Evolutionary conservation across 1,140 invertebrate species (phyloP), one percentile per base, ranked within the genome.

Genomic region (Danaus melanippus): DNA sequence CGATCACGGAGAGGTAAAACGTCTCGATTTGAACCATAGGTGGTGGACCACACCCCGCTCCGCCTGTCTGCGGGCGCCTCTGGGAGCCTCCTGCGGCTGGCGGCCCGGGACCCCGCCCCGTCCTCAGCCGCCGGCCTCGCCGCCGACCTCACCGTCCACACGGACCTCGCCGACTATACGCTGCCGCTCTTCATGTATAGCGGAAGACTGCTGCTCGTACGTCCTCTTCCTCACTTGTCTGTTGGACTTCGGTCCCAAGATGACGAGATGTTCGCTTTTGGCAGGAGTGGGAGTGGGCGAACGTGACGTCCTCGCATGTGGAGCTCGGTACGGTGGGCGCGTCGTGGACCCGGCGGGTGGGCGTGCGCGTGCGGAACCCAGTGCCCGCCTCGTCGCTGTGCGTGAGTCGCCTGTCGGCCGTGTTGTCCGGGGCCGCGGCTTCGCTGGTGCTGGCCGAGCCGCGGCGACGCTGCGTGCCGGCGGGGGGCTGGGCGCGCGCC

Each of bases 271-370:
- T 39, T 40, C 46, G 9, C 7, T 48, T 32, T 10, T 9, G 1
- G 12, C 62, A 78, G 78, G 76, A 81, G 55, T 81, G 78, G 78
- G 72, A 81, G 52, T 79, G 78, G 78, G 66, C 69, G 21, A 52
- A 58, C 53, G 64, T 55, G 32, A 11, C 53, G 50, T 60, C 63
- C 58, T 65, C 61, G 21, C 32, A 39, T 32, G 53, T 86, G 65
- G 67, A 72, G 47, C 66, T 86, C 66, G 83, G 83, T 59, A 62
- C 73, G 47, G 54, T 84, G 58, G 69, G 71, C 50, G 66, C 72
- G 52, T 76, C 75, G 17, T 60, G 58, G 46, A 75, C 78, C 60
- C 66, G 64, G 53, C 74, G 71, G 39, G 76, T 81, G 56, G 53
- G 60, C 9, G 62, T 67, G 55, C 61, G 66, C 7, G 50, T 82